phyloP scores from a whole-genome alignment of 2,888 invertebrate genomes.

The Aphodius granarius region DNA sequence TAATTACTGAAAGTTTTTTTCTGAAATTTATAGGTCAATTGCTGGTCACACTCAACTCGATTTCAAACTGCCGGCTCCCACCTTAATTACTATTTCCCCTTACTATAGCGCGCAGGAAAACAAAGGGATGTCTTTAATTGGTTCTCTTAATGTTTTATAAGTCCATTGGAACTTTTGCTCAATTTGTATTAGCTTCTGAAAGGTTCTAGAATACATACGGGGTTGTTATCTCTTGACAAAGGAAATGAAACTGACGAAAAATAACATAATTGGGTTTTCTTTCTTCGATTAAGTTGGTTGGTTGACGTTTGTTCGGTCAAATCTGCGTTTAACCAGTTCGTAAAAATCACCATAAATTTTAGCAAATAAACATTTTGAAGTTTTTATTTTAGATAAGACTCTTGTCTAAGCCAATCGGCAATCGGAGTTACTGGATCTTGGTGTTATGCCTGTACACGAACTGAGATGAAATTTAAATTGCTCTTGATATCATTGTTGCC shows the following conservation, averaged over 20 bases:
- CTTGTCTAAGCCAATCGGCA: neutral
- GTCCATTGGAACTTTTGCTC: neutral
- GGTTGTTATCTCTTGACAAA: too few relatives aligned
- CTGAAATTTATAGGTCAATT: neutral
- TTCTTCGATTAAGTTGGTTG: too few relatives aligned
- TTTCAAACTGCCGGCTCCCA: neutral
- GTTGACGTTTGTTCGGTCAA: too few relatives aligned
- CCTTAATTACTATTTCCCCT: neutral
- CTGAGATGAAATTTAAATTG: neutral
- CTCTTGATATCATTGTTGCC: neutral
- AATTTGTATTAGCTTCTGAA: neutral
- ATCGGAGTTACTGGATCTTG: neutral
- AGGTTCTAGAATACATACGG: neutral
- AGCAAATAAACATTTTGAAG: neutral
- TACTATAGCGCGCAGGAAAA: neutral
- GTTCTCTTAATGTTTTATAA: neutral
- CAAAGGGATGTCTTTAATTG: neutral
- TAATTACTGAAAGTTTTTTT: neutral
- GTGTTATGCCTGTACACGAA: neutral
- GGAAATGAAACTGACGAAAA: too few relatives aligned
- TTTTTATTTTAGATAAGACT: neutral
- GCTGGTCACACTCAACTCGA: neutral
- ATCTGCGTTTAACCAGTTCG: too few relatives aligned
- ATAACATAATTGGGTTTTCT: too few relatives aligned
- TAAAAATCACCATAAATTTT: neutral